phyloP scores from a whole-genome alignment of 2,797 vertebrate species.

The Serranus cabrilla region DNA sequence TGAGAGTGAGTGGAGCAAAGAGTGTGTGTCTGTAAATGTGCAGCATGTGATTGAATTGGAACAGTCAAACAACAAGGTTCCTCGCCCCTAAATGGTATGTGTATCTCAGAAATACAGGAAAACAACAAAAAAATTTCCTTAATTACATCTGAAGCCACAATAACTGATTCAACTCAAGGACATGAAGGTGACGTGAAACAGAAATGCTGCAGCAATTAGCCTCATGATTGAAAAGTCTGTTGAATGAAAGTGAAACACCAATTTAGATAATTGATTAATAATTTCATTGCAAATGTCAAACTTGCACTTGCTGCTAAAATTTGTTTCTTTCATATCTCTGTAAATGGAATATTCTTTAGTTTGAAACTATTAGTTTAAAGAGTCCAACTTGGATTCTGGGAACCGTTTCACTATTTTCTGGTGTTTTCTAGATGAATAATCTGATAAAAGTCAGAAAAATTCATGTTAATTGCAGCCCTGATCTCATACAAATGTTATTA shows the following conservation, averaged over 20 bases:
- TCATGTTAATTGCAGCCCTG: not conserved
- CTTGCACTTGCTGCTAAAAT: not conserved
- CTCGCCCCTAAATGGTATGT: not conserved
- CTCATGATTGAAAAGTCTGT: not conserved
- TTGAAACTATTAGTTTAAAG: not conserved
- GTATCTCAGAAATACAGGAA: not conserved
- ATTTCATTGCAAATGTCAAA: not conserved
- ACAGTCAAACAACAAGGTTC: not conserved
- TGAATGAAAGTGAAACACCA: not conserved
- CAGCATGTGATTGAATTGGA: conserved; percentile 5
- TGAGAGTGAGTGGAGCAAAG: conserved; percentile 7
- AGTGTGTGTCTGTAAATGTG: conserved; percentile 6
- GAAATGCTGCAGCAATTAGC: not conserved
- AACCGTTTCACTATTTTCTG: not conserved
- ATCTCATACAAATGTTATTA: not conserved
- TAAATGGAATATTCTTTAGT: not conserved
- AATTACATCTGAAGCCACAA: not conserved
- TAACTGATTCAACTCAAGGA: not conserved
- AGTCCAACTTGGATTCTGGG: not conserved
- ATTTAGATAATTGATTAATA: not conserved
- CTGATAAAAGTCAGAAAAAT: not conserved
- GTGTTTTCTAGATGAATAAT: not conserved
- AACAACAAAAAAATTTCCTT: not conserved
- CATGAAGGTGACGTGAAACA: not conserved
- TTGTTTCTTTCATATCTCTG: not conserved